These are phyloP conservation scores for Drosophila mayaguana DNA, from an alignment of 2,888 invertebrate genomes.

Conservation along the genomic window DNA sequence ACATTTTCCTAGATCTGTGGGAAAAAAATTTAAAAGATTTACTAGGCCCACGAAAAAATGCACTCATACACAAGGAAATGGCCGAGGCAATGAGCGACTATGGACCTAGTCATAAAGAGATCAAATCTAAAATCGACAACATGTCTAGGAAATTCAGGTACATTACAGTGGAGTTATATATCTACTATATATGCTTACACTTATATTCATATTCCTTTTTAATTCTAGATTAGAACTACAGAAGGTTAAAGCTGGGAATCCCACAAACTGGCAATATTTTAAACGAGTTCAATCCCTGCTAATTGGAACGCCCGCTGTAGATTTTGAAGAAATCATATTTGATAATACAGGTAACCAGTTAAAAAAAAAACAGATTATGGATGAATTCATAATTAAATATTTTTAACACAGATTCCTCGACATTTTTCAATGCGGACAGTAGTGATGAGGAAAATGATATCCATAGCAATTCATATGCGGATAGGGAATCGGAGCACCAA, in stretches of 20 bases:
- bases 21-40: conserved; percentile 52
- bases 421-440: conserved; percentile 28
- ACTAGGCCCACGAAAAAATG: conserved; percentile 46
- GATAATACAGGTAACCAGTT: conserved; percentile 42
- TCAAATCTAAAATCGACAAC: conserved; percentile 62
- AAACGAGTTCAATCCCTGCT: conserved; percentile 46
- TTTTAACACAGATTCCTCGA: conserved; percentile 16
- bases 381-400: not conserved
- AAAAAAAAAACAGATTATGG: too few species aligned
- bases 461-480: not conserved
- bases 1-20: conserved; percentile 54
- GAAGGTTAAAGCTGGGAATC: conserved; percentile 36
- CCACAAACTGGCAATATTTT: conserved; percentile 52
- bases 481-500: not conserved
- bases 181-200: not conserved
- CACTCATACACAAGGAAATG: conserved; percentile 47
- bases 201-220: not conserved
- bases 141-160: conserved; percentile 60
- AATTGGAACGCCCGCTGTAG: conserved; percentile 24
- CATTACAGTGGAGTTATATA: not conserved
- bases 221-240: conserved; percentile 40
- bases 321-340: conserved; percentile 53
- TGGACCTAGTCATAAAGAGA: conserved; percentile 38
- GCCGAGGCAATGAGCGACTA: conserved; percentile 47
- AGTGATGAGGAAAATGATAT: conserved; percentile 17